phyloP scores from a whole-genome alignment of 2,113 vertebrate species.

The Platysteira castanea region DNA sequence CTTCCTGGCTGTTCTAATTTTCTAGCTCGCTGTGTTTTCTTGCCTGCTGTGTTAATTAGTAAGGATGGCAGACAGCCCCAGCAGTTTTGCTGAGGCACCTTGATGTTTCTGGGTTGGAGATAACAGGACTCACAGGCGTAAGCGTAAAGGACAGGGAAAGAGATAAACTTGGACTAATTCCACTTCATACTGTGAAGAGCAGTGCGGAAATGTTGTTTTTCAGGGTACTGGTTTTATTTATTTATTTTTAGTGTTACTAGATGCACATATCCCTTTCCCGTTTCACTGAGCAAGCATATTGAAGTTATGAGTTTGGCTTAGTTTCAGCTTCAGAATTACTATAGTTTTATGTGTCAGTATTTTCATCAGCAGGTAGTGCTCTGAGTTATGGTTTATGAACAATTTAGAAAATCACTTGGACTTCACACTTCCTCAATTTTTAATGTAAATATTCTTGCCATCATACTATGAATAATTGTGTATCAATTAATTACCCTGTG shows the following conservation, averaged over 20 bases:
- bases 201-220: background rate
- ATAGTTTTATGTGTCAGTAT: background rate
- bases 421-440: background rate
- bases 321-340: background rate
- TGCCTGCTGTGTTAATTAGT: conserved; percentile 38
- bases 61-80: conserved; percentile 15
- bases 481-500: background rate
- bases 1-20: conserved; percentile 35
- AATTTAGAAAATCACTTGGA: conserved; percentile 26
- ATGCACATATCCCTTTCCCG: background rate
- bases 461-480: background rate
- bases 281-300: background rate
- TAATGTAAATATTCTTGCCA: background rate
- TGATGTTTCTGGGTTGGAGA: background rate
- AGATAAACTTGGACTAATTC: background rate
- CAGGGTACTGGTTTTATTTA: background rate
- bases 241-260: background rate
- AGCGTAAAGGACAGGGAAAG: background rate
- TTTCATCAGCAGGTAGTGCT: background rate
- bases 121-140: background rate
- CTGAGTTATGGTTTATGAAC: background rate
- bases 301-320: background rate
- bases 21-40: background rate
- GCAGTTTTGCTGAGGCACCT: background rate
- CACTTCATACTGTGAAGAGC: background rate